Percentiles rank a stretch among this genome's conserved stretches.
Conservation (phyloP, 2,888 invertebrate genomes). For the Trisateles emortualis region DNA sequence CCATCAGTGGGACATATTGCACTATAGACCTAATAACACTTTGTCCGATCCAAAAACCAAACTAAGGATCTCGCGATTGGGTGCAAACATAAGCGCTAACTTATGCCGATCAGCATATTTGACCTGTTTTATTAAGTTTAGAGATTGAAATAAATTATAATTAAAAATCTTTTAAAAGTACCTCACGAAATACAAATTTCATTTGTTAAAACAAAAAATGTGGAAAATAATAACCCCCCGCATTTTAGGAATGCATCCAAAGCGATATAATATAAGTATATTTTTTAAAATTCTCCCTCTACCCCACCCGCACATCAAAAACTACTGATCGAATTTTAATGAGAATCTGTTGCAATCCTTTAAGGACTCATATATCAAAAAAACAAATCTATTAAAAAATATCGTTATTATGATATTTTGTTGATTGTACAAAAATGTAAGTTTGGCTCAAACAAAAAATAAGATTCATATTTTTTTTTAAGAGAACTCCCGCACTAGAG, state of each 20-base stretch:
- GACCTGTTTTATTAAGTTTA: too few species aligned
- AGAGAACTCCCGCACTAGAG: too few species aligned
- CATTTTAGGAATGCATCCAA: slow-evolving; percentile 32
- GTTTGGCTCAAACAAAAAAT: too few species aligned
- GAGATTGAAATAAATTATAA: background rate
- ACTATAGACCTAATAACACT: too few species aligned
- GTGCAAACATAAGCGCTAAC: too few species aligned
- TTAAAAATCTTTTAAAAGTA: background rate
- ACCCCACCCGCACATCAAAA: slow-evolving; percentile 16
- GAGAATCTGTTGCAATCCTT: slow-evolving; percentile 17
- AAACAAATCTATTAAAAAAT: background rate
- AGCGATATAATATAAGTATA: slow-evolving; percentile 22
- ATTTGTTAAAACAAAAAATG: slow-evolving; percentile 1
- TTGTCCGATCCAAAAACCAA: too few species aligned
- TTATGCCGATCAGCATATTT: too few species aligned
- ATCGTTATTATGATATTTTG: background rate
- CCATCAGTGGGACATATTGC: too few species aligned
- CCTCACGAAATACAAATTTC: background rate
- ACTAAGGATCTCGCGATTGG: too few species aligned
- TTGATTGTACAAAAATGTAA: too few species aligned
- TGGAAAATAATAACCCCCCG: slow-evolving; percentile 1
- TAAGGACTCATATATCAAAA: background rate
- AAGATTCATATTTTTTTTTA: too few species aligned
- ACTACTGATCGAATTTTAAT: slow-evolving; percentile 37
- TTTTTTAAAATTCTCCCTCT: slow-evolving; percentile 20